Percentiles rank a stretch among this genome's conserved stretches.
phyloP scores from a whole-genome alignment of 2,113 vertebrate species.

The Crotalus viridis region DNA sequence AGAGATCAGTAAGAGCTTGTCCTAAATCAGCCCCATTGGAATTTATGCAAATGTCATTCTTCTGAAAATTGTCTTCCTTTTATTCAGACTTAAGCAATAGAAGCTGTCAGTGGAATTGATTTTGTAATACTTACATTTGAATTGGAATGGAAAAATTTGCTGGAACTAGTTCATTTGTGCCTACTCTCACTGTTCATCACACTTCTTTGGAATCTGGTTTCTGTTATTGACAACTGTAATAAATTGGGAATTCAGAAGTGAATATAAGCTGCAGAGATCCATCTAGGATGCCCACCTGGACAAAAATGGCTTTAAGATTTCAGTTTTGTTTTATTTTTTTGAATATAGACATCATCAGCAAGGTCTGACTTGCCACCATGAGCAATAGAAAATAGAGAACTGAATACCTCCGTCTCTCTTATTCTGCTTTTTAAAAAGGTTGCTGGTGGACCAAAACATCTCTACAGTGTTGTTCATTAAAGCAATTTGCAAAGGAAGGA shows the following conservation, averaged over 20 bases:
- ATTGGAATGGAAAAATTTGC: not conserved
- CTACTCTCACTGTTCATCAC: not conserved
- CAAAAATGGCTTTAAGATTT: not conserved
- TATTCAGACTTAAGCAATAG: not conserved
- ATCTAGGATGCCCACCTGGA: not conserved
- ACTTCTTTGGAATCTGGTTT: not conserved
- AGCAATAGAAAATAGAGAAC: not conserved
- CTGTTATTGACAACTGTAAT: not conserved
- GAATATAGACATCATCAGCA: no score
- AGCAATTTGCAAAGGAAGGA: not conserved
- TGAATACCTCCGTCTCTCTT: not conserved
- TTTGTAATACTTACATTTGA: not conserved
- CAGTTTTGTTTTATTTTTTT: no score
- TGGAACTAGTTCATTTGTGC: not conserved
- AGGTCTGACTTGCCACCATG: no score
- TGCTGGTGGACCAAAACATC: not conserved
- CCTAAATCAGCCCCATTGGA: not conserved
- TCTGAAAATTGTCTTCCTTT: not conserved
- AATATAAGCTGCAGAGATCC: not conserved
- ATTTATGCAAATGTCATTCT: not conserved
- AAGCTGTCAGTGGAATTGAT: not conserved
- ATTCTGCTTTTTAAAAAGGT: not conserved
- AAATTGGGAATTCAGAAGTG: not conserved
- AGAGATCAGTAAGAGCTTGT: not conserved
- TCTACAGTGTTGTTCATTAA: not conserved